Evolutionary conservation across 2,113 vertebrate species (phyloP).

Genomic region (Platanista minor): DNA sequence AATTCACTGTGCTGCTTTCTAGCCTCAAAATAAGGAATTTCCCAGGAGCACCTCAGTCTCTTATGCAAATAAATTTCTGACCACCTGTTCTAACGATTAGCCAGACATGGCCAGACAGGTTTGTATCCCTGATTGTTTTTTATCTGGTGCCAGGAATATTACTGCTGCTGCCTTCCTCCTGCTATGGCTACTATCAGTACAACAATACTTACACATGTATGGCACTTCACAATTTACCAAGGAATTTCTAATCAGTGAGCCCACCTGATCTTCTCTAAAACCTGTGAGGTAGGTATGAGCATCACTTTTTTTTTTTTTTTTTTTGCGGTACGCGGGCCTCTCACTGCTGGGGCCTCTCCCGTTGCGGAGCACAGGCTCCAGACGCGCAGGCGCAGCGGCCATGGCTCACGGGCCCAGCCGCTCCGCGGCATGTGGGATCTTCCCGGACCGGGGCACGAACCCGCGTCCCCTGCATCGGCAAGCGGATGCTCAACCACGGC

Average conservation of each 20-base stretch:
- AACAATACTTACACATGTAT: not conserved
- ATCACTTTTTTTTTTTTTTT: not conserved
- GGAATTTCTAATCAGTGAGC: not conserved
- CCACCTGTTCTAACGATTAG: conserved; percentile 37
- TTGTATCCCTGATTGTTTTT: conserved; percentile 13
- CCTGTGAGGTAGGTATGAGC: not conserved
- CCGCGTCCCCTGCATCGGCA: no score
- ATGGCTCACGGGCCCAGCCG: no score
- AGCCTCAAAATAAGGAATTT: not conserved
- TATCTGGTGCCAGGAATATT: conserved; percentile 9
- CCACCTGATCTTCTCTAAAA: conserved; percentile 2
- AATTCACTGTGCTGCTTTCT: not conserved
- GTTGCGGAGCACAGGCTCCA: no score
- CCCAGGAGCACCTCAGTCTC: not conserved
- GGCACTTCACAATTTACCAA: not conserved
- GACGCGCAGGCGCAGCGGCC: no score
- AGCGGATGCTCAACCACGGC: no score
- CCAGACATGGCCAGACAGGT: not conserved
- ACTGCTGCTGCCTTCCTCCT: not conserved
- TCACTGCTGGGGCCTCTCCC: no score
- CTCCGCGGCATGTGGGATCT: no score
- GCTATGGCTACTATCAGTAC: not conserved
- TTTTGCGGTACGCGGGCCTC: no score
- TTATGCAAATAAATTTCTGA: conserved; percentile 39
- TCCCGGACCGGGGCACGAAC: no score